Conservation (phyloP, 2,113 vertebrate genomes). For the Deroptyus accipitrinus region DNA sequence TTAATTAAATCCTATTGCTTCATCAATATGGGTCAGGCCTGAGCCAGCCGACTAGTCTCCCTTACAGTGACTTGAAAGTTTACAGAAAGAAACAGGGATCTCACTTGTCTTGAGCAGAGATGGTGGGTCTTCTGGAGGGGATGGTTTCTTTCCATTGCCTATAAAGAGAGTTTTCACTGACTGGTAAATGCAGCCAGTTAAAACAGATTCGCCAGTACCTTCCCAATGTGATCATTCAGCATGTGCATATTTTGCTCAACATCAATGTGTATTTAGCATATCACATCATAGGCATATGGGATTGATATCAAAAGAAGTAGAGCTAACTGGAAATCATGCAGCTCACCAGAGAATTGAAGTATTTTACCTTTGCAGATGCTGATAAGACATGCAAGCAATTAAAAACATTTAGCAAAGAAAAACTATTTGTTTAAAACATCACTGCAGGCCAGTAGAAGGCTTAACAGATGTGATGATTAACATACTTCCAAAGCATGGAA, state of each 20-base stretch:
- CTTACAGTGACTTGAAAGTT: background rate
- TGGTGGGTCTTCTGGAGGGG: background rate
- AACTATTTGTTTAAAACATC: slow-evolving; percentile 17
- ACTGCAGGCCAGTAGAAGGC: background rate
- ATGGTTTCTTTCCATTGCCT: background rate
- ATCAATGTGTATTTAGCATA: background rate
- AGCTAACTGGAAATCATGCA: background rate
- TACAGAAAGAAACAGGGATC: background rate
- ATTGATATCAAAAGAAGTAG: slow-evolving; percentile 7
- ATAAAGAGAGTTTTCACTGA: background rate
- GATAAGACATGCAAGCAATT: slow-evolving; percentile 7
- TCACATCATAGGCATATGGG: background rate
- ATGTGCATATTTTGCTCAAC: background rate
- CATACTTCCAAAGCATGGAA: background rate
- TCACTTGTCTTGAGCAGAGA: background rate
- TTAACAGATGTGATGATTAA: background rate
- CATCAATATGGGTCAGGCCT: background rate
- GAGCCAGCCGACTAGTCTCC: background rate
- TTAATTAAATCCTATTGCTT: background rate
- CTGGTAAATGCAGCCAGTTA: background rate
- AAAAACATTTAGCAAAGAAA: background rate
- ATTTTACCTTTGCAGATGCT: slow-evolving; percentile 31
- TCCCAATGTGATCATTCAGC: background rate
- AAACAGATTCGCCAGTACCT: background rate
- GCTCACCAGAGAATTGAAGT: background rate